Evolutionary conservation across 1,140 invertebrate species (phyloP).

Genomic region (Nasonia giraulti): DNA sequence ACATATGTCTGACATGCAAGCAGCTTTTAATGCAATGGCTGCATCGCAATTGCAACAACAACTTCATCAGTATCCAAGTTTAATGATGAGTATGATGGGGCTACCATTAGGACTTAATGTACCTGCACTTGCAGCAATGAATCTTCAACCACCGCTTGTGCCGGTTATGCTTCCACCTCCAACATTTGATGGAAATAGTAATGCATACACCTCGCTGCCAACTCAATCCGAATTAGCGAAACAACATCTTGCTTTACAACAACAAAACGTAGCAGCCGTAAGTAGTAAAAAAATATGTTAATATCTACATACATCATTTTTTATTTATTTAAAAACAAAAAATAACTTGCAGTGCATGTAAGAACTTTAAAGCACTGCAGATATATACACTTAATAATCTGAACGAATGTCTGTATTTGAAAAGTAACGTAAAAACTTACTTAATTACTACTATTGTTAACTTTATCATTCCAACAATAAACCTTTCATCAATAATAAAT

Average conservation of each 20-base stretch:
- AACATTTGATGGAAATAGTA: constrained; percentile 78
- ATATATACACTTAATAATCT: no score
- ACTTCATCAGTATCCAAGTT: constrained; percentile 76
- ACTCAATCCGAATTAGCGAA: constrained; percentile 78
- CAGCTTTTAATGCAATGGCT: constrained; percentile 88
- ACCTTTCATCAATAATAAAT: no score
- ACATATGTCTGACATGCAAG: constrained; percentile 90
- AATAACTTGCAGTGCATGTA: no score
- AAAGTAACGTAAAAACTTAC: no score
- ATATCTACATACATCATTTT: no score
- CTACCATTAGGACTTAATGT: constrained; percentile 89
- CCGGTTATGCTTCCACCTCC: constrained; percentile 93
- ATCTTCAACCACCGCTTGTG: constrained; percentile 89
- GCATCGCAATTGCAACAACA: constrained; percentile 88
- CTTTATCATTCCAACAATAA: no score
- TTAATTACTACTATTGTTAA: no score
- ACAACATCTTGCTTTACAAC: constrained; percentile 81
- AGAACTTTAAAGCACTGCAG: no score
- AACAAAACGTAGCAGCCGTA: constrained; percentile 37
- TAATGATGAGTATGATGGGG: constrained; percentile 83
- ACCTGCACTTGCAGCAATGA: constrained; percentile 89
- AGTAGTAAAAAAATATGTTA: constrained; percentile 4
- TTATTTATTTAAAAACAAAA: no score
- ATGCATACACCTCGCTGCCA: constrained; percentile 74
- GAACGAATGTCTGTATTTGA: no score